These are phyloP conservation scores for Apodemus speciosus DNA, from an alignment of 2,113 vertebrate genomes.

Conservation along the genomic window DNA sequence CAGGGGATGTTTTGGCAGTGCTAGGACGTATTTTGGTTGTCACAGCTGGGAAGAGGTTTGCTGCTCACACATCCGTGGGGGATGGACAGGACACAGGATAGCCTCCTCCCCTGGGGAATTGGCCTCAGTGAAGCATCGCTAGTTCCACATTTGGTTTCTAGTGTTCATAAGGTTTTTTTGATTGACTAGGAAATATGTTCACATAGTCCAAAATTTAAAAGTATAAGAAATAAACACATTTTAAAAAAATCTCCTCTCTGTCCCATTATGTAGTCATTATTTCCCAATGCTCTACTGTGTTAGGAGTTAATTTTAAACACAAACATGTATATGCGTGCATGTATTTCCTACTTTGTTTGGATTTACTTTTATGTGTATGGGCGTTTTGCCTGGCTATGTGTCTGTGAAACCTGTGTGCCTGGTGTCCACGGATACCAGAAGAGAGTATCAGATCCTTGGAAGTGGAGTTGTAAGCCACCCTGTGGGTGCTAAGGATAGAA, in stretches of 20 bases:
- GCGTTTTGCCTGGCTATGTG: background rate
- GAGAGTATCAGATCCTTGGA: background rate
- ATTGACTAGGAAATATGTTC: background rate
- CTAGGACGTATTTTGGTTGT: background rate
- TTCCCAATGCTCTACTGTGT: background rate
- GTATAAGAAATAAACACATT: background rate
- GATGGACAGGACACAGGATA: background rate
- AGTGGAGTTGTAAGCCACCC: background rate
- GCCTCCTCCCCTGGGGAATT: background rate
- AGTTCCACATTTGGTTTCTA: background rate
- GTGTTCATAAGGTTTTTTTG: background rate
- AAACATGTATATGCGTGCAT: background rate
- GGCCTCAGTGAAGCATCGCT: background rate
- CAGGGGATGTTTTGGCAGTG: background rate
- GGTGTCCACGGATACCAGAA: background rate
- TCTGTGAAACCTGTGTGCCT: background rate
- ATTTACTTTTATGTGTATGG: background rate
- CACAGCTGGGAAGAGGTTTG: background rate
- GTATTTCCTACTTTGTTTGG: background rate
- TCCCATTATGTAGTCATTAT: background rate
- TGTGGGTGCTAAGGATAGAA: background rate
- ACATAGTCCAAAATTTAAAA: conserved; percentile 4
- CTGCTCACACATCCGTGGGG: background rate
- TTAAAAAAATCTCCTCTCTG: background rate
- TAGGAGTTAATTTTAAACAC: background rate